phyloP scores from a whole-genome alignment of 2,888 invertebrate species.

The Marronus borbonicus region DNA sequence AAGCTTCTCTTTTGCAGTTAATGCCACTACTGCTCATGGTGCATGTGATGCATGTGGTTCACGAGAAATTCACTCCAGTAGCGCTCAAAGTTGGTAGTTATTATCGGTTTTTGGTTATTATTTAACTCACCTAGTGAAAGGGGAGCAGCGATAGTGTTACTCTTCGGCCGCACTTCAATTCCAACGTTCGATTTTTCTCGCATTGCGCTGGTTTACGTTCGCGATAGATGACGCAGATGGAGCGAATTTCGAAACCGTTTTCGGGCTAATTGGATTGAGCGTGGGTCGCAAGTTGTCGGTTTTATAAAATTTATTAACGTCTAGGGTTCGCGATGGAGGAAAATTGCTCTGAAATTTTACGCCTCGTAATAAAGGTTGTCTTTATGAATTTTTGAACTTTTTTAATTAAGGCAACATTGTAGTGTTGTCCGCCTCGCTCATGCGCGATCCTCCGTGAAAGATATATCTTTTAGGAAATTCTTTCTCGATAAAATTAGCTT shows the following conservation, averaged over 20 bases:
- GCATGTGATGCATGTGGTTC: background rate
- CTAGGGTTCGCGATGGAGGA: background rate
- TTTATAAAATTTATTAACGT: slow-evolving; percentile 17
- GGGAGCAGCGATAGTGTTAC: background rate
- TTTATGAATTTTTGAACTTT: slow-evolving; percentile 17
- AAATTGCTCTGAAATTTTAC: slow-evolving; percentile 8
- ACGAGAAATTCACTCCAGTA: background rate
- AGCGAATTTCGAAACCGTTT: background rate
- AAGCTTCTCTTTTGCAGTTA: background rate
- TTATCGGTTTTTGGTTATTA: background rate
- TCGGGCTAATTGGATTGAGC: slow-evolving; percentile 2
- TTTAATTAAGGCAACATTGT: slow-evolving; percentile 6
- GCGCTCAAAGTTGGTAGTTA: background rate
- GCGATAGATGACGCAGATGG: background rate
- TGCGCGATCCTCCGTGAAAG: background rate
- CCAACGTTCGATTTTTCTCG: background rate
- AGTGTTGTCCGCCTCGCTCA: background rate
- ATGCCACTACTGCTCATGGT: background rate
- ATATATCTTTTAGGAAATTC: background rate
- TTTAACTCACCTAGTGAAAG: background rate
- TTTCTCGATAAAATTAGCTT: background rate
- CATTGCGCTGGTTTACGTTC: background rate
- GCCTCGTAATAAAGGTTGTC: slow-evolving; percentile 10
- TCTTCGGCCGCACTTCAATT: background rate
- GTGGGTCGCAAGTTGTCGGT: slow-evolving; percentile 9